Conservation (phyloP, 1,140 invertebrate genomes). For the Drosophila biarmipes region DNA sequence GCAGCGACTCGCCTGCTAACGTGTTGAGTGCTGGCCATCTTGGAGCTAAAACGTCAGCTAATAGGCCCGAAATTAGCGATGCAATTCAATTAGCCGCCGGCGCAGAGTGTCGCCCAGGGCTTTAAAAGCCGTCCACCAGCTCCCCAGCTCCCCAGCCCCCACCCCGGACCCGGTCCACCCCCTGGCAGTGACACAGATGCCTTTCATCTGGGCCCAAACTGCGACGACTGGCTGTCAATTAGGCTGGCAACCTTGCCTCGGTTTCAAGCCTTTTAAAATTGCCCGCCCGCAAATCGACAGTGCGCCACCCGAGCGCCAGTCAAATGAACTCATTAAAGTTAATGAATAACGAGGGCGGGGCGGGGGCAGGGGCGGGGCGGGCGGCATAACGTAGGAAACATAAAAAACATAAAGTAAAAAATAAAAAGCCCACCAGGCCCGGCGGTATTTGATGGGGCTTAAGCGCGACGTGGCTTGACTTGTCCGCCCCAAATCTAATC, state of each 20-base stretch:
- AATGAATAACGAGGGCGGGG: conserved; percentile 70
- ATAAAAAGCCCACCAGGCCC: not conserved
- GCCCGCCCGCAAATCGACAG: conserved; percentile 59
- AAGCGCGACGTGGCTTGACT: conserved; percentile 36
- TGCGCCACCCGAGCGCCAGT: not conserved
- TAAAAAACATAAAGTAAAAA: conserved; percentile 4
- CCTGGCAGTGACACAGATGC: conserved; percentile 33
- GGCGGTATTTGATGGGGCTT: conserved; percentile 67
- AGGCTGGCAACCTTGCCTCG: conserved; percentile 62
- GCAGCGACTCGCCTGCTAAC: not conserved
- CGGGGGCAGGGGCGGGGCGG: not conserved
- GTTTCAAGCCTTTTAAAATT: conserved; percentile 76
- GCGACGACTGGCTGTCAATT: conserved; percentile 59
- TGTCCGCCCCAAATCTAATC: conserved; percentile 35
- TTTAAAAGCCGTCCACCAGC: conserved; percentile 5
- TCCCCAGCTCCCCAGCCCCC: not conserved
- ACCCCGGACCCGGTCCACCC: not conserved
- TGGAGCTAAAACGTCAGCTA: conserved; percentile 57
- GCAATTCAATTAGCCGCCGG: conserved; percentile 67
- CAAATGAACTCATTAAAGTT: conserved; percentile 78
- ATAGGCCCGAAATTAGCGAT: conserved; percentile 70
- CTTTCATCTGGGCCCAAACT: conserved; percentile 41
- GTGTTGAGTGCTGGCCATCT: conserved; percentile 43
- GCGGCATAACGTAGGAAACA: conserved; percentile 20
- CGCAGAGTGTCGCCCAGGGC: conserved; percentile 15